A percentile compares a stretch with the other conserved stretches of the same genome.
Conservation (phyloP, 2,888 invertebrate genomes). For the Troides helena region DNA sequence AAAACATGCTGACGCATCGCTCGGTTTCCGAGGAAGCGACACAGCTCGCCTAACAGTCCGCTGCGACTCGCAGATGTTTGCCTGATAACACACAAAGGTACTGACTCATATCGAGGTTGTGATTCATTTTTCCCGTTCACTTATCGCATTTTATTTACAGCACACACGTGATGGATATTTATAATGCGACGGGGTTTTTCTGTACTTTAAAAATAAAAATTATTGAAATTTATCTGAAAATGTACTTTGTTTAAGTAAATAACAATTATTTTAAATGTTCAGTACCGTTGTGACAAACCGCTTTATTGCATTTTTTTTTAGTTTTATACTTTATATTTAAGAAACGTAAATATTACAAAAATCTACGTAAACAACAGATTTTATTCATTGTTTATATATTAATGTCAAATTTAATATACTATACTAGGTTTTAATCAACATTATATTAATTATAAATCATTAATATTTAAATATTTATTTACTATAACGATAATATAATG, state of each 20-base stretch:
- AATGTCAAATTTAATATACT: too few species aligned
- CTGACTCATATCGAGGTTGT: conserved; percentile 57
- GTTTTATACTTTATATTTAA: too few species aligned
- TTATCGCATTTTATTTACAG: conserved; percentile 49
- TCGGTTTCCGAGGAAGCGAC: conserved; percentile 53
- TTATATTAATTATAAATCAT: background rate
- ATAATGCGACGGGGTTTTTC: background rate
- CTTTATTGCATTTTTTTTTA: too few species aligned
- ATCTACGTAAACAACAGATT: too few species aligned
- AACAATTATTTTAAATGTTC: too few species aligned
- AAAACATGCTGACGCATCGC: conserved; percentile 70
- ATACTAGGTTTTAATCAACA: background rate
- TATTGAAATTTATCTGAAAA: too few species aligned
- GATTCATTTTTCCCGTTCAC: conserved; percentile 62
- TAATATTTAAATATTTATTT: background rate
- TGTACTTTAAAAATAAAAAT: background rate
- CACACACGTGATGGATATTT: conserved; percentile 40
- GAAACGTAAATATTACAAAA: too few species aligned
- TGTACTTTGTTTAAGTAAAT: too few species aligned
- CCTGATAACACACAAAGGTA: conserved; percentile 51
- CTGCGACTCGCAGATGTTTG: conserved; percentile 51
- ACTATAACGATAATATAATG: conserved; percentile 1
- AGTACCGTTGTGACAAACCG: too few species aligned
- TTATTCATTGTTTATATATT: too few species aligned
- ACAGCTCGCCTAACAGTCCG: conserved; percentile 46